Conservation (phyloP, 92 coral and sea anemone species). For the Meandrina meandrites region DNA sequence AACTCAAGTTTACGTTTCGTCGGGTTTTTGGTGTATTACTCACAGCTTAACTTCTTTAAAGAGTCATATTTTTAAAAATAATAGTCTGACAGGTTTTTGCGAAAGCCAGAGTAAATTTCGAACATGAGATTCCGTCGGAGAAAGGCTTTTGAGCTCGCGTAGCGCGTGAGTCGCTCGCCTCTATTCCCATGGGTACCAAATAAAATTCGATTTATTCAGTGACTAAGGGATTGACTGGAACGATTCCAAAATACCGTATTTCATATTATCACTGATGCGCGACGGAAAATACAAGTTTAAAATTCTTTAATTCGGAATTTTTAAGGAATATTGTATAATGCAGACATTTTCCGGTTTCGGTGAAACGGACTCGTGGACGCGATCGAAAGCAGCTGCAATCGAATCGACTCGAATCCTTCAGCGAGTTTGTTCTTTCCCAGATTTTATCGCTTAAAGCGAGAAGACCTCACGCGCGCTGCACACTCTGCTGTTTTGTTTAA, state of each 20-base stretch:
- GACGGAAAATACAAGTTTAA: background rate
- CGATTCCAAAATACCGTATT: slow-evolving; percentile 13
- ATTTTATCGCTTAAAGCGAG: slow-evolving; percentile 19
- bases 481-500: background rate
- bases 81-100: background rate
- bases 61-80: background rate
- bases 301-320: slow-evolving; percentile 13
- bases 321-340: background rate
- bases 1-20: slow-evolving; percentile 17
- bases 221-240: slow-evolving; percentile 6
- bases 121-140: background rate
- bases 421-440: slow-evolving; percentile 9
- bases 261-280: slow-evolving; percentile 14
- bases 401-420: background rate
- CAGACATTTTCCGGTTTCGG: background rate
- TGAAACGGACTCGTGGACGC: background rate
- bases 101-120: background rate
- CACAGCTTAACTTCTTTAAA: background rate
- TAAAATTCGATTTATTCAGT: slow-evolving; percentile 14
- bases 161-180: background rate
- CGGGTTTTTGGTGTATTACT: background rate
- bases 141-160: background rate
- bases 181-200: background rate
- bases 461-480: slow-evolving; percentile 8
- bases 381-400: background rate